Conservation (phyloP, 2,888 invertebrate genomes). For the Lasius fuliginosus region DNA sequence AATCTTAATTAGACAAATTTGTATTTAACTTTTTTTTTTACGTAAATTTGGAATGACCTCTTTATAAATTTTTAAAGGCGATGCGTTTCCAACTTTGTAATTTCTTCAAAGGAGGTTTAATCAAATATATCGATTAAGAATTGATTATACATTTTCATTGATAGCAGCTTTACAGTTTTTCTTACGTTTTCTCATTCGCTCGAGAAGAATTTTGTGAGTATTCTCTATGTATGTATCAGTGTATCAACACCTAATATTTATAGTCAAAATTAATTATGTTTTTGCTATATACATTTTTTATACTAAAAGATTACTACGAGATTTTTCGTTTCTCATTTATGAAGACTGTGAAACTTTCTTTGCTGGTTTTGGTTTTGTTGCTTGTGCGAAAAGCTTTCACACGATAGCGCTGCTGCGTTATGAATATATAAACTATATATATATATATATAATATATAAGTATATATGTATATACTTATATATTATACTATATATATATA, state of each 20-base stretch:
- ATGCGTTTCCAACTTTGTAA: neutral
- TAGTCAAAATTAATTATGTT: neutral
- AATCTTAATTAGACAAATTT: neutral
- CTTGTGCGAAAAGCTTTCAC: neutral
- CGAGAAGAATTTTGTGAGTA: neutral
- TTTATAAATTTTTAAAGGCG: neutral
- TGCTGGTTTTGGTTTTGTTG: neutral
- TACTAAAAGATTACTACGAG: neutral
- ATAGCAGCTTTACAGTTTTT: neutral
- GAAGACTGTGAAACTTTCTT: neutral
- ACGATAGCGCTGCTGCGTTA: neutral
- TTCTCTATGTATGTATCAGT: neutral
- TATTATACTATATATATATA: neutral
- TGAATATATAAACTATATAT: neutral
- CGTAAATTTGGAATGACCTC: neutral
- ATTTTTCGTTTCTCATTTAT: neutral
- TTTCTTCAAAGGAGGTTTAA: neutral
- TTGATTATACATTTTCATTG: neutral
- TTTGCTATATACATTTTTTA: neutral
- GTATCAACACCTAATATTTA: neutral
- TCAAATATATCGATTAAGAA: neutral
- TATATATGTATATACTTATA: neutral
- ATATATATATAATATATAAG: neutral
- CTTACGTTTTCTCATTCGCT: neutral
- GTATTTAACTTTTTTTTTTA: neutral